These are phyloP conservation scores for Trisateles emortualis DNA, from an alignment of 2,888 invertebrate genomes.

Conservation along the genomic window DNA sequence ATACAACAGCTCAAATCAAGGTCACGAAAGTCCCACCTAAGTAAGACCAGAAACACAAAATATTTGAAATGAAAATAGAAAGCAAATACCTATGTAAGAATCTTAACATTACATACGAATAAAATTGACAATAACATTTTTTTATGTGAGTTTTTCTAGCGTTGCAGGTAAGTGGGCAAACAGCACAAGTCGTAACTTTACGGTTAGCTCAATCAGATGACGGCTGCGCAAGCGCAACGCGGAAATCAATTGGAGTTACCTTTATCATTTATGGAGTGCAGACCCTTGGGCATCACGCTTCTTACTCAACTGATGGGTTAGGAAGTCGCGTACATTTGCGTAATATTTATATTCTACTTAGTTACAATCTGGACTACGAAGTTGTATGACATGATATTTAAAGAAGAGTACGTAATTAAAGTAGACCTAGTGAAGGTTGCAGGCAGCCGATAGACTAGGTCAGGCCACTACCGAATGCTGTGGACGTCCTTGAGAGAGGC, in stretches of 20 bases:
- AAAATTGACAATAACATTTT: conserved; percentile 15
- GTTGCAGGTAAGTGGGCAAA: conserved; percentile 35
- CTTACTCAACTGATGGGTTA: conserved; percentile 22
- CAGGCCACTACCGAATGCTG: too few species aligned
- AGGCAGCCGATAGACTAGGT: too few species aligned
- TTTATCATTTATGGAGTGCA: conserved; percentile 60
- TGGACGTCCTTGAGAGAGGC: too few species aligned
- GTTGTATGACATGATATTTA: too few species aligned
- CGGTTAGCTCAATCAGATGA: conserved; percentile 72
- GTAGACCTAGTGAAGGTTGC: too few species aligned
- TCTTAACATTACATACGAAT: conserved; percentile 16
- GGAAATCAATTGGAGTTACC: conserved; percentile 75
- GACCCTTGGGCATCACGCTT: conserved; percentile 69
- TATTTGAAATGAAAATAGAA: conserved; percentile 16
- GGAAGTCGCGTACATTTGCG: conserved; percentile 1
- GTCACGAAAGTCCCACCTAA: conserved; percentile 2
- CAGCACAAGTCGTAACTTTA: conserved; percentile 59
- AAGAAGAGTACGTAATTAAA: too few species aligned
- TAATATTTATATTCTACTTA: conserved; percentile 8
- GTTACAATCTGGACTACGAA: not conserved
- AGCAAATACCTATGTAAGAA: too few species aligned
- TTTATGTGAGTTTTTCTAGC: conserved; percentile 10
- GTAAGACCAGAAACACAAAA: conserved; percentile 4
- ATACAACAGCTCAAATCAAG: conserved; percentile 8
- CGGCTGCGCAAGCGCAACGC: conserved; percentile 62